Evolutionary conservation across 2,797 vertebrate species (phyloP).

Genomic region (Pipistrellus pygmaeus): DNA sequence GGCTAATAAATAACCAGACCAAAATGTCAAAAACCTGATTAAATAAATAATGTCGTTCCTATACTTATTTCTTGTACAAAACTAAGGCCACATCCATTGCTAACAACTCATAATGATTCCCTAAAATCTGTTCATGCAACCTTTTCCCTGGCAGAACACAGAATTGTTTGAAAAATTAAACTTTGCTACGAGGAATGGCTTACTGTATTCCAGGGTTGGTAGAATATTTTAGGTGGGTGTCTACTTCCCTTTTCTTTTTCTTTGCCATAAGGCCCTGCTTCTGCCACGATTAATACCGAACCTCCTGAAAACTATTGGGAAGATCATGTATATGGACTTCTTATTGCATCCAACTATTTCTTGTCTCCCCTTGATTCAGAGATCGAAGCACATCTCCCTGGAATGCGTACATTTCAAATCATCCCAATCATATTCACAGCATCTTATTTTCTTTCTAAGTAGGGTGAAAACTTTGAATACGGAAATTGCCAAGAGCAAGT

Average conservation of each 20-base stretch:
- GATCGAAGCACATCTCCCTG: neutral
- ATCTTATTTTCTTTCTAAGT: slow-evolving; percentile 78
- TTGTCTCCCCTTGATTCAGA: slow-evolving; percentile 26
- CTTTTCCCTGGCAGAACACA: neutral
- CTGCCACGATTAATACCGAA: neutral
- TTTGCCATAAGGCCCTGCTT: neutral
- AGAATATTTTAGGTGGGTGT: neutral
- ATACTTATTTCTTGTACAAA: slow-evolving; percentile 40
- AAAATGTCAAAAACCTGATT: neutral
- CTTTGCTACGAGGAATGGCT: neutral
- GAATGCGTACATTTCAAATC: slow-evolving; percentile 18
- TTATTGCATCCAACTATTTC: neutral
- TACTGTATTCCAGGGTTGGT: neutral
- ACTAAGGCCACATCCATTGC: neutral
- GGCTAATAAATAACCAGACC: neutral
- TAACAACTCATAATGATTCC: neutral
- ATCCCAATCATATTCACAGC: slow-evolving; percentile 74
- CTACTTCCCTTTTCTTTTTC: neutral
- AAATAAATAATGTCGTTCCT: neutral
- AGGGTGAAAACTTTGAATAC: slow-evolving; percentile 55
- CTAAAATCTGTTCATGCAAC: neutral
- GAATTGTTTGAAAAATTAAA: neutral
- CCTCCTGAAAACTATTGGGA: neutral
- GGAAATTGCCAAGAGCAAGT: slow-evolving; percentile 49
- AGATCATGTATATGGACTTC: neutral